Evolutionary conservation across 2,113 vertebrate species (phyloP).

Genomic region (Ptilonorhynchus violaceus): DNA sequence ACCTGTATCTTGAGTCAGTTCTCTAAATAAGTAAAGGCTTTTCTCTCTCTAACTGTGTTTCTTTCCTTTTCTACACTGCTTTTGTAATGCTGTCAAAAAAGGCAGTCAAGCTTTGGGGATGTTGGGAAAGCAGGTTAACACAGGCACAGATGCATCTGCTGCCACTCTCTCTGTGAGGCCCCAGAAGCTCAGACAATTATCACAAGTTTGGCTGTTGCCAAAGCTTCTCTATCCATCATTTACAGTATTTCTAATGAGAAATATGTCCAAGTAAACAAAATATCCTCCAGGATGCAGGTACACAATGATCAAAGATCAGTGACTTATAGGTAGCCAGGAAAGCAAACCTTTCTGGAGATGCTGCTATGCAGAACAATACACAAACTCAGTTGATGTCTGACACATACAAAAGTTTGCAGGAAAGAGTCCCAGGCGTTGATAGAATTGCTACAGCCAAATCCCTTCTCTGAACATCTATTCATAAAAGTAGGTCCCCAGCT

Average conservation of each 20-base stretch:
- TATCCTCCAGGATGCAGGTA: not conserved
- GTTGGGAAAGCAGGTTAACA: conserved; percentile 9
- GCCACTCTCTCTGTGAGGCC: not conserved
- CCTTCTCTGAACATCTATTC: conserved; percentile 12
- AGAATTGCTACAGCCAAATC: not conserved
- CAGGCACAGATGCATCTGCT: conserved; percentile 13
- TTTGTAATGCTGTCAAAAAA: conserved; percentile 12
- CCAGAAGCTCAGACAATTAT: conserved; percentile 18
- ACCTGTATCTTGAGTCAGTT: not conserved
- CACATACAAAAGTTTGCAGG: not conserved
- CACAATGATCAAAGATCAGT: not conserved
- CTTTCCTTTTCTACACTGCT: not conserved
- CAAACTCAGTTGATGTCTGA: not conserved
- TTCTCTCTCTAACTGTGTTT: not conserved
- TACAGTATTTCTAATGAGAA: not conserved
- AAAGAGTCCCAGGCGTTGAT: not conserved
- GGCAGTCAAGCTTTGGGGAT: not conserved
- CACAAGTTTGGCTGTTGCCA: not conserved
- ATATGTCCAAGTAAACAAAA: not conserved
- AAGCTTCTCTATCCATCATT: not conserved
- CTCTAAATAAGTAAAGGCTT: not conserved
- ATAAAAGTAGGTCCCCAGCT: conserved; percentile 23
- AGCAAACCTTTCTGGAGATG: not conserved
- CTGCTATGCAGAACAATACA: not conserved
- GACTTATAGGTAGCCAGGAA: not conserved